Evolutionary conservation across 1,140 invertebrate species (phyloP).

Genomic region (Saxidomus purpurata): DNA sequence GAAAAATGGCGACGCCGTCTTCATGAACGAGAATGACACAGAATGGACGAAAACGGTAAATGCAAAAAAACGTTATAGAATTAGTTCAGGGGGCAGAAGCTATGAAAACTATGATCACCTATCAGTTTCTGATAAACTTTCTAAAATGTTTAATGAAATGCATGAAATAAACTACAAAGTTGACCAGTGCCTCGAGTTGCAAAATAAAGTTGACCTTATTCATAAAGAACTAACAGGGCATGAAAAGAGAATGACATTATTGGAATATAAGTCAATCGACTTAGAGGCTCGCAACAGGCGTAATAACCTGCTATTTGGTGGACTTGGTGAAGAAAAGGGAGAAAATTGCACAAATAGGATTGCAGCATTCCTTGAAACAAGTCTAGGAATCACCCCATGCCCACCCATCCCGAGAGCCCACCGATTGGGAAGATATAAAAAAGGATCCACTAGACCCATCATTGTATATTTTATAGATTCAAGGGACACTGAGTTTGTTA

Average conservation of each 20-base stretch:
- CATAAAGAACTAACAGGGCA: neutral
- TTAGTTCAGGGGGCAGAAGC: too few relatives aligned
- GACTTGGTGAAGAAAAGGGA: neutral
- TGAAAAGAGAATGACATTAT: neutral
- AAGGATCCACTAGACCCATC: neutral
- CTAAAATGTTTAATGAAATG: too few relatives aligned
- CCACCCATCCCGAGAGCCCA: constrained; percentile 4
- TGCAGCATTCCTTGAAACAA: neutral
- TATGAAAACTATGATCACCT: too few relatives aligned
- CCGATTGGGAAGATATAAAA: neutral
- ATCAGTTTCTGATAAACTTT: too few relatives aligned
- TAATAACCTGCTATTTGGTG: constrained; percentile 26
- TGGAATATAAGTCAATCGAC: constrained; percentile 35
- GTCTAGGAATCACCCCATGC: neutral
- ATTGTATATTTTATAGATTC: constrained; percentile 16
- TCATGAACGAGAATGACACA: neutral
- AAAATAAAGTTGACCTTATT: neutral
- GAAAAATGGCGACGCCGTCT: neutral
- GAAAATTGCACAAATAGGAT: neutral
- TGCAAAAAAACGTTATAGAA: constrained; percentile 15
- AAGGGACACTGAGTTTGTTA: neutral
- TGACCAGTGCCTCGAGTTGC: constrained; percentile 2
- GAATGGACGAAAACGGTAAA: neutral
- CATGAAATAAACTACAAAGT: neutral
- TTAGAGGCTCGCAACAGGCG: constrained; percentile 21